Conservation (phyloP, 2,113 vertebrate genomes). For the Hydrolagus affinis region DNA sequence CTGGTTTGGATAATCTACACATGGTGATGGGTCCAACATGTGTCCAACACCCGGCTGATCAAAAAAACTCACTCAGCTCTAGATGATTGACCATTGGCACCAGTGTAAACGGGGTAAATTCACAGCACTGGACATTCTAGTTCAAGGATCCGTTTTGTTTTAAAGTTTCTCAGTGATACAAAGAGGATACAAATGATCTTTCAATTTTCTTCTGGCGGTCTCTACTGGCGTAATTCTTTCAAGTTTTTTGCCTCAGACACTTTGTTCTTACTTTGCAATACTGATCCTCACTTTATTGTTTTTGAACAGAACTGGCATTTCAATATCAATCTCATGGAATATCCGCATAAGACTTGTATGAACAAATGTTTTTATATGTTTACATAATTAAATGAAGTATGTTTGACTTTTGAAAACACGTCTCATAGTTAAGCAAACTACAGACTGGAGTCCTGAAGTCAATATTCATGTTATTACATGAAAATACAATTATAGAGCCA, state of each 20-base stretch:
- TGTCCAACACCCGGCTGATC: no score
- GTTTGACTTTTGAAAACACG: background rate
- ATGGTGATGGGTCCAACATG: no score
- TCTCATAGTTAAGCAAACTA: background rate
- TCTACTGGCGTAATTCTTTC: background rate
- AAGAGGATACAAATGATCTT: no score
- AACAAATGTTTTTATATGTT: background rate
- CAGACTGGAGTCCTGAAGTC: background rate
- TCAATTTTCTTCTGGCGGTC: background rate
- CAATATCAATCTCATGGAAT: background rate
- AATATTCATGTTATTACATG: background rate
- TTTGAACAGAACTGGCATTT: background rate
- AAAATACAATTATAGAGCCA: background rate
- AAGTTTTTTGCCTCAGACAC: background rate
- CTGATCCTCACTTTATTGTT: background rate
- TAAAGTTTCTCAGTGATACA: no score
- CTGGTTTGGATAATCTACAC: no score
- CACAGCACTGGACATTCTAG: no score
- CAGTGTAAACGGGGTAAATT: no score
- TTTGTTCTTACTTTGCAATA: background rate
- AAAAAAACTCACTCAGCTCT: no score
- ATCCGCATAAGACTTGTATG: no score
- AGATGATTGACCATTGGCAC: no score
- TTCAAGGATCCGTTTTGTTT: no score
- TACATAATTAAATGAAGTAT: background rate